Evolutionary conservation across 1,140 invertebrate species (phyloP), one percentile per base, ranked within the genome.

Genomic region (Pollicipes pollicipes): DNA sequence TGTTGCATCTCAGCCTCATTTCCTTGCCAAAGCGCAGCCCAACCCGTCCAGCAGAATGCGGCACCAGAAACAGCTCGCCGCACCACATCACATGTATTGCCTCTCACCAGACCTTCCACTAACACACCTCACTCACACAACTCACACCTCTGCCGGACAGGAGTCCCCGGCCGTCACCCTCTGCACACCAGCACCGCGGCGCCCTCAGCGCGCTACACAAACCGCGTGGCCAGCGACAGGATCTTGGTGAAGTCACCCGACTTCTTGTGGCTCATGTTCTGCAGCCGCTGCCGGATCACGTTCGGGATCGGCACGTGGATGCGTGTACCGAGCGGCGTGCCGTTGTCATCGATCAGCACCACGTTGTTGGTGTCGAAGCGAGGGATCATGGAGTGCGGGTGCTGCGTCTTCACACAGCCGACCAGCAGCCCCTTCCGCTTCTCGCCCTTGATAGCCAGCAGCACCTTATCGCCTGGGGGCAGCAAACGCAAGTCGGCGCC

Each of bases 301-400:
- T 92, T 89, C 10, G 97, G 97, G 74, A 99, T 90, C 0, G 97
- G 97, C 24, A 93, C 93, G 76, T 90, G 87, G 74, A 99, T 95
- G 73, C 96, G 85, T 4, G 90, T 98, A 30, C 97, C 97, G 21
- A 97, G 80, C 0, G 96, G 95, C 30, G 85, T 89, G 74, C 94
- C 95, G 80, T 87, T 91, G 76, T 98, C 94, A 77, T 98, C 95
- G 70, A 99, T 90, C 0, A 99, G 80, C 0, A 99, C 95, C 72
- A 98, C 79, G 81, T 99, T 99, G 78, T 99, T 99, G 74, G 88
- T 93, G 79, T 99, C 97, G 81, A 93, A 96, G 77, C 88, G 90
- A 0, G 96, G 96, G 37, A 95, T 83, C 79, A 91, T 89, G 3
- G 21, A n/a, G 6, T 16, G 8, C 6, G 87, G 78, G 71, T 85